phyloP scores from a whole-genome alignment of 2,797 vertebrate genomes.

The Morelia viridis region DNA sequence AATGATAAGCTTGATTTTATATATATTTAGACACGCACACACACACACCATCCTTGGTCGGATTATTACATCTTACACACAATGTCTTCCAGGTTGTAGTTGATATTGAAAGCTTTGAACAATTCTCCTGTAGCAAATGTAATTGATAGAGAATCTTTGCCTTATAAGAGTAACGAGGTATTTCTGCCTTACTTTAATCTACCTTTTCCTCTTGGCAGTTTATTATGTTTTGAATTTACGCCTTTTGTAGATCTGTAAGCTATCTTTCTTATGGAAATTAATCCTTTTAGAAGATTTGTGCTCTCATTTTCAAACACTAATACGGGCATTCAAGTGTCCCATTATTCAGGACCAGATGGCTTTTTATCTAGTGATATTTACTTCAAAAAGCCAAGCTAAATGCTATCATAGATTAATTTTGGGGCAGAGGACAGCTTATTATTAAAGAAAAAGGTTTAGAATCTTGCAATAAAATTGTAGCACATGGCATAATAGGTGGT shows the following conservation, averaged over 20 bases:
- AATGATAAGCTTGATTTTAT: constrained; percentile 82
- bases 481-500: constrained; percentile 78
- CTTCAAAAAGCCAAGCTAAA: constrained; percentile 91
- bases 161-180: constrained; percentile 90
- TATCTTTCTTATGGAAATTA: constrained; percentile 99
- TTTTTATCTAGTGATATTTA: constrained; percentile 96
- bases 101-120: constrained; percentile 85
- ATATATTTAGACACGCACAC: constrained; percentile 64
- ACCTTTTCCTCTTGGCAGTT: constrained; percentile 84
- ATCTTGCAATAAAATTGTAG: constrained; percentile 81
- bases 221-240: constrained; percentile 91
- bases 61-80: constrained; percentile 78
- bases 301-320: constrained; percentile 89
- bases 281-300: constrained; percentile 87
- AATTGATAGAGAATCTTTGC: constrained; percentile 90
- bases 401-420: constrained; percentile 94
- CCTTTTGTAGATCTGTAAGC: constrained; percentile 90
- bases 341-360: constrained; percentile 92
- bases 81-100: constrained; percentile 79
- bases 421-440: constrained; percentile 79
- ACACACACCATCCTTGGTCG: constrained; percentile 71
- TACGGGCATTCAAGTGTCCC: constrained; percentile 92
- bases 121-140: constrained; percentile 80
- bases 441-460: constrained; percentile 79
- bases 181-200: constrained; percentile 91